phyloP scores from a whole-genome alignment of 2,797 vertebrate species.

The Sebastes itinus region DNA sequence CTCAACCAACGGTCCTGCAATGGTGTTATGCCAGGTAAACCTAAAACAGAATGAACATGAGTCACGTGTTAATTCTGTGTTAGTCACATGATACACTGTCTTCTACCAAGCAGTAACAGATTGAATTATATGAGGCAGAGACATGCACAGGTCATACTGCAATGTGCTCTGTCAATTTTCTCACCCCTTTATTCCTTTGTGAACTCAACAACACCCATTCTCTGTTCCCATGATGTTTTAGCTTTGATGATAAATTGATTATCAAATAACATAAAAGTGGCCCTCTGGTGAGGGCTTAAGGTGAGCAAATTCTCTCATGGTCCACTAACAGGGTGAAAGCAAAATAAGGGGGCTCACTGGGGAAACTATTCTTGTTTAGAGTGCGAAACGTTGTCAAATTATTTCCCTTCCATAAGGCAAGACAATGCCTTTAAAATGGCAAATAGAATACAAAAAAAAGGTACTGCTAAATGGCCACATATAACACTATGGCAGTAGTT shows the following conservation, averaged over 20 bases:
- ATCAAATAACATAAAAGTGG: constrained; percentile 58
- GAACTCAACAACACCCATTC: constrained; percentile 36
- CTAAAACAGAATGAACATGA: background rate
- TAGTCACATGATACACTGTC: background rate
- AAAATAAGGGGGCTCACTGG: background rate
- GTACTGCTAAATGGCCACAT: background rate
- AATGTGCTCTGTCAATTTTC: constrained; percentile 18
- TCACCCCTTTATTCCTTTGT: constrained; percentile 35
- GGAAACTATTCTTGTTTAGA: background rate
- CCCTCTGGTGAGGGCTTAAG: constrained; percentile 9
- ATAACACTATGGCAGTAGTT: background rate
- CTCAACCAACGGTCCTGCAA: background rate
- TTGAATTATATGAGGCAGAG: constrained; percentile 7
- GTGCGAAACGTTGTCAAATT: background rate
- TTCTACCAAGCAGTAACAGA: background rate
- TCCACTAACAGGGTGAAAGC: constrained; percentile 3
- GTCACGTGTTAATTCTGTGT: background rate
- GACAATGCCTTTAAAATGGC: background rate
- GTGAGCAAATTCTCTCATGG: constrained; percentile 39
- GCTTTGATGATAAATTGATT: constrained; percentile 59
- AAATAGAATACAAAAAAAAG: background rate
- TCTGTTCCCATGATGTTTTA: constrained; percentile 42
- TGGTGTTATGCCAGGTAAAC: background rate
- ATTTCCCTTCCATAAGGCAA: background rate
- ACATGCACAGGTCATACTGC: constrained; percentile 20